Evolutionary conservation across 2,113 vertebrate species (phyloP).

Genomic region (Zapus hudsonius): DNA sequence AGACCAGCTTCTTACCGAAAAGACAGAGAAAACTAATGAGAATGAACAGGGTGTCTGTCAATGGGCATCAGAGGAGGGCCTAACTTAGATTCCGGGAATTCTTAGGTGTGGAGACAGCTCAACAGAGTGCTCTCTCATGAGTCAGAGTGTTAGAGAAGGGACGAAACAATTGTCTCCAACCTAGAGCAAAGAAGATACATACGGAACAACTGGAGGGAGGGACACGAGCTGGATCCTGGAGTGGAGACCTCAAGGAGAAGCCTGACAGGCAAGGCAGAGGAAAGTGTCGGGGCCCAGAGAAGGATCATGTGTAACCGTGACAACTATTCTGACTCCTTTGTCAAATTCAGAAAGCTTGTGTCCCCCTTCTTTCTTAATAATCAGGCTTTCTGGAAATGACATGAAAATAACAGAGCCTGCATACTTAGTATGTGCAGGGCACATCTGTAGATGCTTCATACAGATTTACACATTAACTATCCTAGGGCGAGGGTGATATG

Average conservation of each 20-base stretch:
- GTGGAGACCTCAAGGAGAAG: not conserved
- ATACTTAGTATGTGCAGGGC: not conserved
- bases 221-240: not conserved
- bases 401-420: not conserved
- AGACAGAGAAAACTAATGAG: not conserved
- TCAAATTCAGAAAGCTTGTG: not conserved
- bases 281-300: not conserved
- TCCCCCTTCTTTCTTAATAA: not conserved
- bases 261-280: not conserved
- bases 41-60: not conserved
- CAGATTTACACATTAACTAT: not conserved
- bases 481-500: no score
- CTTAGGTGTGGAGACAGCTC: not conserved
- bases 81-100: fast-evolving
- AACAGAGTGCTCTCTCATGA: not conserved
- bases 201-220: not conserved
- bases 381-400: not conserved
- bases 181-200: not conserved
- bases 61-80: fast-evolving
- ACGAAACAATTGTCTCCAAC: not conserved
- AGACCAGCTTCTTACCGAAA: not conserved
- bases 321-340: not conserved
- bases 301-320: no score
- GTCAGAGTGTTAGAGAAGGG: not conserved
- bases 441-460: not conserved